Base-by-base conservation (phyloP, 23 tunicate species). In the Corella eumyota region DNA sequence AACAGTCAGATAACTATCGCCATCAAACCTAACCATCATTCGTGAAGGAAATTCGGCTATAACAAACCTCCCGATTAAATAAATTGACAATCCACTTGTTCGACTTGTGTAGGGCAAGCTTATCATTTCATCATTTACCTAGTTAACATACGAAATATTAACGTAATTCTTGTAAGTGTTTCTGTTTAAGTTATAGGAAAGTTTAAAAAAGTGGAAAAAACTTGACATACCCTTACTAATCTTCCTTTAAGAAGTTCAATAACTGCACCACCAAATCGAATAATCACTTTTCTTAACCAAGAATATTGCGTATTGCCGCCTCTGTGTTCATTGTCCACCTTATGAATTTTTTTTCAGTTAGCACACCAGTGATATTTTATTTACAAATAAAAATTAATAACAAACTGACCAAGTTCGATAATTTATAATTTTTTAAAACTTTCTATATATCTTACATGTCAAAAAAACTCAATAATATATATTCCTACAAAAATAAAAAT, bases 251-350 rank as follows among this genome's bases (percentile, higher is more conserved):
- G 25, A 23, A 74, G 22, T 65, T 74, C 80, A 25, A 74, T 53
- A 22, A 36, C 58, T 20, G 33, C 5, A 22, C 34, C 22, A 9
- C 64, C 80, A 31, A 74, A 2, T 13, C 58, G 13, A 6, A 74
- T 36, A 9, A 22, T 25, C 19, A 65, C 40, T 52, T 64, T 51
- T 30, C 72, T 19, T 28, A 74, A 29, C 56, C 58, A 74, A 6
- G 80, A 72, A 5, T 64, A 72, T 22, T 32, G 11, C 30, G 30
- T 74, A 35, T 58, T 58, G 32, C 72, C 38, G 3, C 66, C 67
- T 54, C 80, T 65, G 37, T 60, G 64, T 36, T 64, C 80, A 54
- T 74, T 74, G 36, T 60, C 66, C 15, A 54, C 58, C 64, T 64
- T n/a, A n/a, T n/a, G n/a, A n/a, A n/a, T n/a, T n/a, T n/a, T n/a